These are phyloP conservation scores for Drosophila tanythrix DNA, from an alignment of 2,888 invertebrate species.

Conservation along the genomic window DNA sequence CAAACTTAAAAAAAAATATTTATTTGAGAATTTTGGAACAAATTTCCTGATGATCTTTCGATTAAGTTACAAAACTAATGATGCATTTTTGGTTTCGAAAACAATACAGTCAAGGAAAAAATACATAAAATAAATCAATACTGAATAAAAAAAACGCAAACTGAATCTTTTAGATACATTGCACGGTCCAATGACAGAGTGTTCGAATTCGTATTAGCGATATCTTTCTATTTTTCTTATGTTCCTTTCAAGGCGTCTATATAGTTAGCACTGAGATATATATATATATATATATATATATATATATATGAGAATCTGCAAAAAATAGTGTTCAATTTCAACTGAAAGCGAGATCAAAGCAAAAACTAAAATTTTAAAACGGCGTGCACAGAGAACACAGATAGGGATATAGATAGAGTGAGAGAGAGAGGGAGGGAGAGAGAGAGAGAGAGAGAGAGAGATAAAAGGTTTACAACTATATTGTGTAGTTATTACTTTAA, in stretches of 20 bases:
- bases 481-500: neutral
- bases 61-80: conserved; percentile 13
- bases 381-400: conserved; percentile 20
- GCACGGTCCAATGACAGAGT: conserved; percentile 5
- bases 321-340: neutral
- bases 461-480: neutral
- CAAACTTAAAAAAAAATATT: conserved; percentile 16
- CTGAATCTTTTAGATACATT: neutral
- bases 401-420: neutral
- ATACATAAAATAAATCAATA: conserved; percentile 13
- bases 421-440: neutral
- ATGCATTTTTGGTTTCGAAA: conserved; percentile 33
- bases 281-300: neutral
- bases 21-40: conserved; percentile 17
- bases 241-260: neutral
- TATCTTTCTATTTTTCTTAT: neutral
- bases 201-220: neutral
- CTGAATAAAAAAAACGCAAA: conserved; percentile 10
- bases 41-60: conserved; percentile 12
- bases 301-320: neutral
- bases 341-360: conserved; percentile 28
- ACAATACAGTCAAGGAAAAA: conserved; percentile 7
- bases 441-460: conserved; percentile 2
- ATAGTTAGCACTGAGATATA: conserved; percentile 1
- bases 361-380: conserved; percentile 3